Conservation (phyloP, 2,113 vertebrate genomes). For the Tetrax tetrax region DNA sequence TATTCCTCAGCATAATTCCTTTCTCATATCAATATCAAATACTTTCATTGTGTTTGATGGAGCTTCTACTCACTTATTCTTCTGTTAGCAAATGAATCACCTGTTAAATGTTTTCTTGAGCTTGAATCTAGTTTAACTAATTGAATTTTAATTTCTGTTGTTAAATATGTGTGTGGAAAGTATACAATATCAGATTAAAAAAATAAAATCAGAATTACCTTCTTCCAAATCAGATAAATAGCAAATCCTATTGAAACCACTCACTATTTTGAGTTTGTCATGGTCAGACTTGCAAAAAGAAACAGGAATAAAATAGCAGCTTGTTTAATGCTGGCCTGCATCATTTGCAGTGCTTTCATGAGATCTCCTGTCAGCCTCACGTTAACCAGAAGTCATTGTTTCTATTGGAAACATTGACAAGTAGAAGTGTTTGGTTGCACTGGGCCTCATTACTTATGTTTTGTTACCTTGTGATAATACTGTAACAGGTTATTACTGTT, state of each 20-base stretch:
- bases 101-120: neutral
- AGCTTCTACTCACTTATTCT: neutral
- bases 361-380: constrained; percentile 47
- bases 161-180: neutral
- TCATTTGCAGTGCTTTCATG: constrained; percentile 34
- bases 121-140: neutral
- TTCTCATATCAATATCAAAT: neutral
- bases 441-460: constrained; percentile 69
- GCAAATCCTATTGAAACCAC: neutral
- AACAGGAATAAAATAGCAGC: constrained; percentile 2
- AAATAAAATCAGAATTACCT: neutral
- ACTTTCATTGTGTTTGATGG: neutral
- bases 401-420: constrained; percentile 52
- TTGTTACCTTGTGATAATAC: constrained; percentile 70
- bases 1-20: neutral
- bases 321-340: constrained; percentile 16
- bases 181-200: neutral
- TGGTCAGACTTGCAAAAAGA: neutral
- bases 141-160: neutral
- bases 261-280: neutral
- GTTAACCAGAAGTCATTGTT: constrained; percentile 70
- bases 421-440: constrained; percentile 56
- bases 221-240: neutral
- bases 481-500: constrained; percentile 67
- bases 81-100: neutral